Percentiles rank a stretch among this genome's conserved stretches.
Evolutionary conservation across 2,888 invertebrate species (phyloP).

Genomic region (Stenodema calcarata): DNA sequence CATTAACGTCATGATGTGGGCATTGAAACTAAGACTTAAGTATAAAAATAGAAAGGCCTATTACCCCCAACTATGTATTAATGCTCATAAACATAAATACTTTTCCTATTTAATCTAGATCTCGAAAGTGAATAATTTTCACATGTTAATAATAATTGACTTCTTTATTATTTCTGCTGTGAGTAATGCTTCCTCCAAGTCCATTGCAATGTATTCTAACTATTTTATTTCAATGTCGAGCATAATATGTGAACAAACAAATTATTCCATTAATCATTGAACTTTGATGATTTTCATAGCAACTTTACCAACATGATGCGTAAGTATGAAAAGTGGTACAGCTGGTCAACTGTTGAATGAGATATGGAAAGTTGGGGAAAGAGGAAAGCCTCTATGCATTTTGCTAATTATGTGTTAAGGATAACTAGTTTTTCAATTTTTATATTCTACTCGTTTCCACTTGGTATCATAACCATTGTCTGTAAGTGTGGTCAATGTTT

Average conservation of each 20-base stretch:
- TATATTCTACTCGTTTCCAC: neutral
- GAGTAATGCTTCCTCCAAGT: neutral
- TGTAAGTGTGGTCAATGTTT: neutral
- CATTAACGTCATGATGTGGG: neutral
- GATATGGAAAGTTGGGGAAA: no score
- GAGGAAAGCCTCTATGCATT: neutral
- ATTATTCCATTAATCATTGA: no score
- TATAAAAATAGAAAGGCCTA: neutral
- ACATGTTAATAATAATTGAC: neutral
- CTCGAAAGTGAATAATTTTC: neutral
- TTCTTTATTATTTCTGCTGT: neutral
- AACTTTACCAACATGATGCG: no score
- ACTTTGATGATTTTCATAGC: no score
- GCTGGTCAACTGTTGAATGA: no score
- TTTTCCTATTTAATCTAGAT: neutral
- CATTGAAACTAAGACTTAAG: neutral
- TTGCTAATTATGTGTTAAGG: neutral
- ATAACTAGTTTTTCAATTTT: neutral
- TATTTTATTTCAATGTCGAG: neutral
- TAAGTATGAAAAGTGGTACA: no score
- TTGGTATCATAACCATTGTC: neutral
- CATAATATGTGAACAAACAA: neutral
- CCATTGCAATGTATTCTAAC: neutral
- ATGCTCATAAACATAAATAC: neutral
- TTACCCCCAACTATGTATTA: neutral